phyloP scores from a whole-genome alignment of 1,140 invertebrate species.

The Brachionus paranguensis region DNA sequence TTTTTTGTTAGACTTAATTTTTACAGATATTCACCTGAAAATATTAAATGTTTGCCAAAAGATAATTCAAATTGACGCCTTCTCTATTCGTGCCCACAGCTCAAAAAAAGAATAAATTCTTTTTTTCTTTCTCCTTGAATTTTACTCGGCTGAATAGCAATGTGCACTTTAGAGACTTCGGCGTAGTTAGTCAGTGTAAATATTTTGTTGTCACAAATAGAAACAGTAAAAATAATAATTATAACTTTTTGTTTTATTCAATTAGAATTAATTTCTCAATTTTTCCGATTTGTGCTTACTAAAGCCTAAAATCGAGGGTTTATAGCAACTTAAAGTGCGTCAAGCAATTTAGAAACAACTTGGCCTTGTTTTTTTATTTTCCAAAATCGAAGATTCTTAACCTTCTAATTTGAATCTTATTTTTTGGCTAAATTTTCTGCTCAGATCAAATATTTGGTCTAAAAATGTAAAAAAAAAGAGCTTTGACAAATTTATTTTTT shows the following conservation, averaged over 20 bases:
- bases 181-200: background rate
- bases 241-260: background rate
- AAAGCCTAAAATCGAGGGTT: background rate
- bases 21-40: background rate
- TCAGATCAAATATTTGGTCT: background rate
- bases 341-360: background rate
- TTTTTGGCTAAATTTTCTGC: too few relatives aligned
- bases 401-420: background rate
- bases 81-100: background rate
- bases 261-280: background rate
- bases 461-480: background rate
- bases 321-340: background rate
- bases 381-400: background rate
- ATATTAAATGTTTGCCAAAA: background rate
- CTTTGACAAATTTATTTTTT: background rate
- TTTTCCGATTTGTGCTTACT: background rate
- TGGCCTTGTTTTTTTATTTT: background rate
- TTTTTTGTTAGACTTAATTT: background rate
- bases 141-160: background rate
- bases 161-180: background rate
- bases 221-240: background rate
- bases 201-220: background rate
- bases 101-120: background rate
- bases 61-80: background rate
- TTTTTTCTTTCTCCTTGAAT: background rate